Evolutionary conservation across 2,888 invertebrate genomes (phyloP).

Genomic region (Aleiodes testaceus): DNA sequence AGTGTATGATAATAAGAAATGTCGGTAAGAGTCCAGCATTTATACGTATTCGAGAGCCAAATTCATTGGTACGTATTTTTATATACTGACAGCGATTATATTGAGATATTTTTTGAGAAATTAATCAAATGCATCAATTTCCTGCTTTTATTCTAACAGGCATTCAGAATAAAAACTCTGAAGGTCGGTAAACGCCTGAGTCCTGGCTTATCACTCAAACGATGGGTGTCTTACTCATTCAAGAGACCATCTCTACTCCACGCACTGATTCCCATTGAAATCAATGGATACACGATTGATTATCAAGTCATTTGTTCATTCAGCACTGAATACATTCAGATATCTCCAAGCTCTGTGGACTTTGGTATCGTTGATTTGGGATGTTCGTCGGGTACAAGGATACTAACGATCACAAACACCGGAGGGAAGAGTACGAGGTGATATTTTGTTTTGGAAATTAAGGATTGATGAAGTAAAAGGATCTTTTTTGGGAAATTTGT

Average conservation of each 20-base stretch:
- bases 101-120: too few relatives aligned
- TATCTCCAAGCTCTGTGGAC: constrained; percentile 66
- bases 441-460: background rate
- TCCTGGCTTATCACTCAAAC: constrained; percentile 69
- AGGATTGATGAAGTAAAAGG: too few relatives aligned
- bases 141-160: constrained; percentile 56
- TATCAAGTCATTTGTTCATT: constrained; percentile 64
- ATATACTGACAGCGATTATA: background rate
- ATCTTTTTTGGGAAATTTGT: background rate
- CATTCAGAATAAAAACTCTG: constrained; percentile 65
- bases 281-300: constrained; percentile 64
- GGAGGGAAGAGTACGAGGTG: constrained; percentile 64
- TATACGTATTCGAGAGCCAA: constrained; percentile 67
- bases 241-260: constrained; percentile 59
- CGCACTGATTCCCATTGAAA: constrained; percentile 66
- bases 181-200: constrained; percentile 59
- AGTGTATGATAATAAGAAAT: constrained; percentile 68
- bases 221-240: constrained; percentile 66
- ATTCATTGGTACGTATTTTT: constrained; percentile 67
- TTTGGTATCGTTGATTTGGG: constrained; percentile 73
- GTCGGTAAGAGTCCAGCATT: constrained; percentile 63
- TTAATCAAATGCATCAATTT: too few relatives aligned
- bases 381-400: constrained; percentile 66
- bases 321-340: constrained; percentile 59
- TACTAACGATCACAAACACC: constrained; percentile 67